Base-by-base conservation (phyloP, 2,888 invertebrate species). In the Endomychus coccineus region DNA sequence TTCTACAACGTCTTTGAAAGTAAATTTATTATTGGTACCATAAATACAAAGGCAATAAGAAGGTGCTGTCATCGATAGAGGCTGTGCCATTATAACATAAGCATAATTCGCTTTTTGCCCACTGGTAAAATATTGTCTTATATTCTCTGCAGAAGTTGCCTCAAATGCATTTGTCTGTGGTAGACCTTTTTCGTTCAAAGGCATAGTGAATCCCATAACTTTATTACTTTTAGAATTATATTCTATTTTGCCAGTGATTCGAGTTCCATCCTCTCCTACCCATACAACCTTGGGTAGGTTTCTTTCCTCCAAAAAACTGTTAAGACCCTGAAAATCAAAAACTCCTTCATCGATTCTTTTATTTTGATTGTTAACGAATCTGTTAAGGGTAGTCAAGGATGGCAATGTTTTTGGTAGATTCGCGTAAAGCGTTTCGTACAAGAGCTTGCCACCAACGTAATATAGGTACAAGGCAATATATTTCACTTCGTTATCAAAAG, bases 11-110 rank as follows among this genome's bases (percentile, higher is more conserved):
- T 53, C 43, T n/a, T 44, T 34, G 29, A 22, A 29, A 15, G 35
- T 44, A 39, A 54, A 54, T 36, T 40, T 48, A 43, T 54, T 52
- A 34, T 51, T 47, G 7, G 51, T 51, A 3, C 48, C 49, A 33
- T 40, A 51, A n/a, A 53, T 13, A 16, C 33, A 36, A 6, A 51
- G 29, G 37, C 51, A 53, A 46, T 48, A 53, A 11, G 41, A 32
- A 9, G 49, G 44, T 13, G 46, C 42, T 39, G 51, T 49, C 12
- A 45, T 13, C 11, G 2, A 7, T 12, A 16, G 14, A 2, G 48
- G 48, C 31, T 50, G 49, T 5, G 49, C 48, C 41, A 48, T 41
- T 17, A 50, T 37, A 5, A 41, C 36, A 39, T 51, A 44, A 6
- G 39, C 48, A 28, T 46, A 44, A 10, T 23, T 25, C 27, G 46